phyloP scores from a whole-genome alignment of 2,797 vertebrate species.

The Spinibarbus caldwelli region DNA sequence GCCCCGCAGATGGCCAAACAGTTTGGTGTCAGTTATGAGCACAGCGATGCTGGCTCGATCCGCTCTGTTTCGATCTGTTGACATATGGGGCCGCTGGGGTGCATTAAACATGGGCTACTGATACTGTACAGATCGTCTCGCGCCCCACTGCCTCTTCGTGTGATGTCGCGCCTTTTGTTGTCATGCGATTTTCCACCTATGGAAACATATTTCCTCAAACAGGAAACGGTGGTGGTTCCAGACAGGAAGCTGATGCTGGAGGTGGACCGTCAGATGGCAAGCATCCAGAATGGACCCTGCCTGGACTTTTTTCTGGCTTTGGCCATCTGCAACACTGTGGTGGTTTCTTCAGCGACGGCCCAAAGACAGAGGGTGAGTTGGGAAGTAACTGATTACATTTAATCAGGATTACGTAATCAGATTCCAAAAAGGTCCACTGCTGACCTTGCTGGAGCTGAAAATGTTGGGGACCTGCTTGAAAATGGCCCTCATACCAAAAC shows the following conservation, averaged over 20 bases:
- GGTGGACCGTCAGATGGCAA: conserved; percentile 69
- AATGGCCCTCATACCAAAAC: conserved; percentile 42
- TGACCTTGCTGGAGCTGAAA: conserved; percentile 50
- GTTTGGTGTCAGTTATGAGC: conserved; percentile 74
- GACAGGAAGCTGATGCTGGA: conserved; percentile 83
- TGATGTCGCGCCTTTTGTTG: conserved; percentile 21
- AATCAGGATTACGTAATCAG: too few relatives aligned
- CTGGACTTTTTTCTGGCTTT: conserved; percentile 95
- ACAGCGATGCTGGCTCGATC: conserved; percentile 74
- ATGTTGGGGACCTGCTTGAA: conserved; percentile 16
- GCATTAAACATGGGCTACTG: conserved; percentile 72
- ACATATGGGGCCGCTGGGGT: conserved; percentile 81
- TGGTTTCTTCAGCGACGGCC: conserved; percentile 90
- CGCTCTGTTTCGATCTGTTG: conserved; percentile 69
- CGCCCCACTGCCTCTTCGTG: conserved; percentile 12
- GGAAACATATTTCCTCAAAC: conserved; percentile 52
- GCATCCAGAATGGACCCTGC: conserved; percentile 65
- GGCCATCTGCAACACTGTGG: conserved; percentile 94
- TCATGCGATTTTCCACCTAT: conserved; percentile 42
- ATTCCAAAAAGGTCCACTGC: too few relatives aligned
- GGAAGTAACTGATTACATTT: too few relatives aligned
- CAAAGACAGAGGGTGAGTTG: conserved; percentile 90
- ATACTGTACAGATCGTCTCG: conserved; percentile 72
- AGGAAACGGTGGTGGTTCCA: conserved; percentile 94
- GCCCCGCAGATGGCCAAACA: conserved; percentile 77